phyloP scores from a whole-genome alignment of 1,140 invertebrate genomes.

The Drosophila orena region DNA sequence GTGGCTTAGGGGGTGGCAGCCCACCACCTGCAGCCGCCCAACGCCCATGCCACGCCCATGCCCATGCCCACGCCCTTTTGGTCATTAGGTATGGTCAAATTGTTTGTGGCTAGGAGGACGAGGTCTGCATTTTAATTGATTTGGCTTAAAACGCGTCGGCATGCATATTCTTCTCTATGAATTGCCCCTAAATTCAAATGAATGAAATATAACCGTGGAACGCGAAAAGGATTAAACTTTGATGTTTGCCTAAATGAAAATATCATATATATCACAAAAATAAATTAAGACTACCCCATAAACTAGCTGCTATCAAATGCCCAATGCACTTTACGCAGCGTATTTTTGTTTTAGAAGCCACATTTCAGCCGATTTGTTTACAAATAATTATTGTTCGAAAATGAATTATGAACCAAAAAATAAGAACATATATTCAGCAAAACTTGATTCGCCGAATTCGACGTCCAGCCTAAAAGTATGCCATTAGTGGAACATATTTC shows the following conservation, averaged over 20 bases:
- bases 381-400: no score
- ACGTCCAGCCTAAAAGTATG: constrained; percentile 2
- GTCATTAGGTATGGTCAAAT: constrained; percentile 57
- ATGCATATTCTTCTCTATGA: constrained; percentile 17
- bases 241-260: neutral
- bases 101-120: constrained; percentile 27
- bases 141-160: constrained; percentile 36
- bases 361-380: neutral
- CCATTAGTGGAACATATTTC: neutral
- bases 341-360: neutral
- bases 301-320: neutral
- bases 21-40: constrained; percentile 4
- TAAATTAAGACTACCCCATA: neutral
- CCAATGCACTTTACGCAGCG: neutral
- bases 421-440: no score
- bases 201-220: constrained; percentile 9
- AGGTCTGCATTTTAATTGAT: constrained; percentile 42
- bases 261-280: no score
- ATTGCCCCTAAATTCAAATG: constrained; percentile 13
- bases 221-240: neutral
- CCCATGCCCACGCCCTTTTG: constrained; percentile 19
- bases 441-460: no score
- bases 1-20: constrained; percentile 38
- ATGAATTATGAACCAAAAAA: no score
- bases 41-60: neutral